Evolutionary conservation across 2,888 invertebrate genomes (phyloP).

Genomic region (Euzophera pinguis): DNA sequence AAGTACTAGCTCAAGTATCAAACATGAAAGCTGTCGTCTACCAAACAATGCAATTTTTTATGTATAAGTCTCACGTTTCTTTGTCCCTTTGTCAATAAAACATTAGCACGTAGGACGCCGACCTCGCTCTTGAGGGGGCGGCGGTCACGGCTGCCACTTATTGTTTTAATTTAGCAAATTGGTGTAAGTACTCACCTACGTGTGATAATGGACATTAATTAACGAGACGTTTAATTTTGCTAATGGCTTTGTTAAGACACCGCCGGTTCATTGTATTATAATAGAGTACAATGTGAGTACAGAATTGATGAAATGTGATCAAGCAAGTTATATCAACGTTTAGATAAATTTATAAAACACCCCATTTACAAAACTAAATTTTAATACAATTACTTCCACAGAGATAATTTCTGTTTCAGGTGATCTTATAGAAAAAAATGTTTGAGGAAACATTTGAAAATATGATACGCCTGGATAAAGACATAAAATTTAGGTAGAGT

Average conservation of each 20-base stretch:
- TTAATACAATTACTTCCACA: too few species aligned
- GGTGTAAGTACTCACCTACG: not conserved
- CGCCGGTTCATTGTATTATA: not conserved
- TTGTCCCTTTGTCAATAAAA: conserved; percentile 3
- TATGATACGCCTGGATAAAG: too few species aligned
- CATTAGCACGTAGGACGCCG: conserved; percentile 5
- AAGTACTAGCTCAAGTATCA: too few species aligned
- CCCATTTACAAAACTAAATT: too few species aligned
- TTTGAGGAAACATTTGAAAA: too few species aligned
- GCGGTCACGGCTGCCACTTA: not conserved
- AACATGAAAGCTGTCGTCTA: too few species aligned
- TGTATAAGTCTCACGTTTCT: not conserved
- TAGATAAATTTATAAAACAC: too few species aligned
- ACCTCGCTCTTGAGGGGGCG: conserved; percentile 1
- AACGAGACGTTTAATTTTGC: not conserved
- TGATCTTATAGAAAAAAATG: too few species aligned
- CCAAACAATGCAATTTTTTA: not conserved
- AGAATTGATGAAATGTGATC: too few species aligned
- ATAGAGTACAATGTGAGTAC: too few species aligned
- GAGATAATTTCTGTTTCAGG: too few species aligned
- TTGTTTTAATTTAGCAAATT: conserved; percentile 10
- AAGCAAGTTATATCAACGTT: too few species aligned
- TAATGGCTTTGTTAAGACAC: not conserved
- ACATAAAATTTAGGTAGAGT: not conserved
- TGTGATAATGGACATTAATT: not conserved